phyloP scores from a whole-genome alignment of 2,888 invertebrate species.

The Oligia strigilis region DNA sequence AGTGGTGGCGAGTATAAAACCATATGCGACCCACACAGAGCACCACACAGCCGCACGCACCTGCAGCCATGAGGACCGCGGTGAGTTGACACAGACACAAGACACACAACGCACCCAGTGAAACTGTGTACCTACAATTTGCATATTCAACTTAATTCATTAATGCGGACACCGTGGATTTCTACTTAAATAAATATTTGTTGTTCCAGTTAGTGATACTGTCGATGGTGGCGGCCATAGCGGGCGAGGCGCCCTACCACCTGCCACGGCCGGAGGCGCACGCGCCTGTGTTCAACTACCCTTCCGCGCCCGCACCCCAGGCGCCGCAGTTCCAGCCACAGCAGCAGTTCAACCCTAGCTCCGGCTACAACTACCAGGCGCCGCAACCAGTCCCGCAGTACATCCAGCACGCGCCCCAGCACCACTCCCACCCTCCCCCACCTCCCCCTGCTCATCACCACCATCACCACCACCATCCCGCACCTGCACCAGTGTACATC shows the following conservation, averaged over 20 bases:
- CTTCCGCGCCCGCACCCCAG: constrained; percentile 66
- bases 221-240: constrained; percentile 79
- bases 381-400: constrained; percentile 69
- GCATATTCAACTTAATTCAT: constrained; percentile 63
- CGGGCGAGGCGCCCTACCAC: constrained; percentile 85
- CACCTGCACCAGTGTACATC: constrained; percentile 46
- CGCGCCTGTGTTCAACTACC: constrained; percentile 78
- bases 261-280: constrained; percentile 80
- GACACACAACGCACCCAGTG: constrained; percentile 72
- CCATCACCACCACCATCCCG: constrained; percentile 50
- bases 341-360: constrained; percentile 66
- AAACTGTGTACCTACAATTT: constrained; percentile 75
- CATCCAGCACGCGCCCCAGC: constrained; percentile 66
- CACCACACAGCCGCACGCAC: constrained; percentile 79
- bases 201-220: constrained; percentile 82
- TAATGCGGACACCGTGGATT: constrained; percentile 63
- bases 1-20: constrained; percentile 87
- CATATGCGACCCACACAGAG: constrained; percentile 68
- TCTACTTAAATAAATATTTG: constrained; percentile 54
- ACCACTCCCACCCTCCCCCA: constrained; percentile 44
- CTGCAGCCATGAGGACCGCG: constrained; percentile 84
- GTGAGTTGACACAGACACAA: constrained; percentile 79
- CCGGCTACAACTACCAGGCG: constrained; percentile 75
- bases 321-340: constrained; percentile 60
- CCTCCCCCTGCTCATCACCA: constrained; percentile 59